Conservation (phyloP, 1,140 invertebrate species). For the Acyrthosiphon pisum region DNA sequence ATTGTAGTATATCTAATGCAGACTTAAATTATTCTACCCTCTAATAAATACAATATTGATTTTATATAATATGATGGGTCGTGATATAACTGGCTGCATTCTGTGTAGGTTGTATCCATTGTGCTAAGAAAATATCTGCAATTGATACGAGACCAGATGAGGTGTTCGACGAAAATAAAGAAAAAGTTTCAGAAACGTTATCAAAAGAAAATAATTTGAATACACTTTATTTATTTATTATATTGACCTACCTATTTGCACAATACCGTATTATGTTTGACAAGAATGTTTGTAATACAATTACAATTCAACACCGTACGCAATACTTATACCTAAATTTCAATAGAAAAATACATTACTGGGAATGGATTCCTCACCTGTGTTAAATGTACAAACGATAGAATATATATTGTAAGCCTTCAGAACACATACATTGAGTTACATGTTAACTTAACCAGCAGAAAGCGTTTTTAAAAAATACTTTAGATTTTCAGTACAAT, state of each 20-base stretch:
- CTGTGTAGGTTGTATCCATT: not conserved
- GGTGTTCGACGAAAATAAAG: not conserved
- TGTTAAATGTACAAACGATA: not conserved
- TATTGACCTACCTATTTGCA: not conserved
- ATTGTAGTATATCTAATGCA: not conserved
- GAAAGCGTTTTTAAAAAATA: not conserved
- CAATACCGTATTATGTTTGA: not conserved
- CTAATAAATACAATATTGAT: not conserved
- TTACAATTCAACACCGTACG: not conserved
- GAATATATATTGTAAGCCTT: not conserved
- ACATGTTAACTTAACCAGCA: not conserved
- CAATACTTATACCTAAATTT: not conserved
- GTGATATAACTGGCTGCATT: not conserved
- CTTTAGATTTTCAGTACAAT: not conserved
- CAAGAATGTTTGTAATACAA: not conserved
- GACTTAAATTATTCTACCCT: not conserved
- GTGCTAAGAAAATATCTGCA: not conserved
- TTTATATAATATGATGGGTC: not conserved
- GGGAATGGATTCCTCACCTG: not conserved
- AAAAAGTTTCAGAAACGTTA: not conserved
- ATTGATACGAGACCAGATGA: not conserved
- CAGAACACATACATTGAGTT: not conserved
- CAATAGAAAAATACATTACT: not conserved
- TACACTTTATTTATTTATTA: not conserved
- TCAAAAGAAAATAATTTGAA: constrained; percentile 17